Evolutionary conservation across 2,113 vertebrate species (phyloP).

Genomic region (Otolemur garnettii): DNA sequence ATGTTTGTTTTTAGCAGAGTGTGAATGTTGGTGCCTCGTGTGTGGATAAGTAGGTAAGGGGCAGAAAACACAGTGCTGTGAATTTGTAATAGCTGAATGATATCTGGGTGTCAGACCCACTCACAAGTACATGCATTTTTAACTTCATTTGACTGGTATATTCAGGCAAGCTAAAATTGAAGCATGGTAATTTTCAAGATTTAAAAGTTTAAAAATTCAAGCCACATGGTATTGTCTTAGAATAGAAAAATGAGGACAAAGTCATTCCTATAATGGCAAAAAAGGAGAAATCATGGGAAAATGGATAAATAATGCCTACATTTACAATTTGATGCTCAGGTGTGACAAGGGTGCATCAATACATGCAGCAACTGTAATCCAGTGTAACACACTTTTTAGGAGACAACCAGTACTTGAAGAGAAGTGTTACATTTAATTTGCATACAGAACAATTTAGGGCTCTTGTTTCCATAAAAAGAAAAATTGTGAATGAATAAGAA

Average conservation of each 20-base stretch:
- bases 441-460: not conserved
- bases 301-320: not conserved
- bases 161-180: conserved; percentile 13
- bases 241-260: not conserved
- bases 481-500: conserved; percentile 5
- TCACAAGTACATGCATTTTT: not conserved
- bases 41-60: conserved; percentile 15
- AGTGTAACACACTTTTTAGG: not conserved
- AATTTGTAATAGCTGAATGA: conserved; percentile 51
- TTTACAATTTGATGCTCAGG: not conserved
- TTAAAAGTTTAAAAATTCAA: conserved; percentile 41
- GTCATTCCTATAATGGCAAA: not conserved
- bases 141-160: conserved; percentile 58
- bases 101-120: conserved; percentile 12
- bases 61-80: not conserved
- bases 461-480: conserved; percentile 14
- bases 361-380: not conserved
- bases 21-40: conserved; percentile 13
- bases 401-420: not conserved
- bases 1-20: conserved; percentile 35
- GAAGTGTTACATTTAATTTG: not conserved
- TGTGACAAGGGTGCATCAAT: not conserved
- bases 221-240: not conserved
- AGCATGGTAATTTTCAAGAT: conserved; percentile 29
- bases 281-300: conserved; percentile 8